These are phyloP conservation scores for Malurus melanocephalus DNA, from an alignment of 2,113 vertebrate species.

Conservation along the genomic window DNA sequence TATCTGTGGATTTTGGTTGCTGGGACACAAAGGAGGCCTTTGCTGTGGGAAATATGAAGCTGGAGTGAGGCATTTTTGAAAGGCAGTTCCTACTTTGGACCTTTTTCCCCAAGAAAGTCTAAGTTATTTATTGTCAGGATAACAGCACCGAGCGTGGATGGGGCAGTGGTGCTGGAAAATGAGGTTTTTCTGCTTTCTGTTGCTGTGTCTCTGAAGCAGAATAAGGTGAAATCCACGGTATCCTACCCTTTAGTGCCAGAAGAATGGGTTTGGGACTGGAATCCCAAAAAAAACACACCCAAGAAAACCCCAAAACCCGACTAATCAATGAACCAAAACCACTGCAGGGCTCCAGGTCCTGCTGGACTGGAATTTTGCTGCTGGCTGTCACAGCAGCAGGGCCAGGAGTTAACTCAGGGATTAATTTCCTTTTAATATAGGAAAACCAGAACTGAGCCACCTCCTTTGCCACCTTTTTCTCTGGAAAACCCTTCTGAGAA, in stretches of 20 bases:
- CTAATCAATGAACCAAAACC: neutral
- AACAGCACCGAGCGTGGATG: neutral
- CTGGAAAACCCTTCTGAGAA: neutral
- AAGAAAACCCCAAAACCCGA: neutral
- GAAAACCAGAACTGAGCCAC: neutral
- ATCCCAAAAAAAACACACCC: rapidly evolving
- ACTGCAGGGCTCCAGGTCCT: neutral
- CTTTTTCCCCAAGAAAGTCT: neutral
- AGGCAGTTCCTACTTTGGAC: neutral
- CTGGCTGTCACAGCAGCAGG: neutral
- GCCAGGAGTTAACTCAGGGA: neutral
- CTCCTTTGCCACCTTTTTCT: neutral
- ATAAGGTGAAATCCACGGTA: neutral
- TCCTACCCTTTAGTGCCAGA: neutral
- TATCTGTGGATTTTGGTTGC: neutral
- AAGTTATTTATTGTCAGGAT: neutral
- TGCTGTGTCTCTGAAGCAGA: neutral
- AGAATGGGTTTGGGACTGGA: neutral
- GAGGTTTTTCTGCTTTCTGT: neutral
- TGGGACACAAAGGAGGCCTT: neutral
- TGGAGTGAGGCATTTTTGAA: neutral
- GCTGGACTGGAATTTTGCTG: neutral
- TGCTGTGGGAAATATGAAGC: neutral
- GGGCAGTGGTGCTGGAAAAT: neutral
- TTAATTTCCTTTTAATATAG: neutral